Percentiles rank a stretch among this genome's conserved stretches.
phyloP scores from a whole-genome alignment of 2,888 invertebrate species.

The Morpho achilles region DNA sequence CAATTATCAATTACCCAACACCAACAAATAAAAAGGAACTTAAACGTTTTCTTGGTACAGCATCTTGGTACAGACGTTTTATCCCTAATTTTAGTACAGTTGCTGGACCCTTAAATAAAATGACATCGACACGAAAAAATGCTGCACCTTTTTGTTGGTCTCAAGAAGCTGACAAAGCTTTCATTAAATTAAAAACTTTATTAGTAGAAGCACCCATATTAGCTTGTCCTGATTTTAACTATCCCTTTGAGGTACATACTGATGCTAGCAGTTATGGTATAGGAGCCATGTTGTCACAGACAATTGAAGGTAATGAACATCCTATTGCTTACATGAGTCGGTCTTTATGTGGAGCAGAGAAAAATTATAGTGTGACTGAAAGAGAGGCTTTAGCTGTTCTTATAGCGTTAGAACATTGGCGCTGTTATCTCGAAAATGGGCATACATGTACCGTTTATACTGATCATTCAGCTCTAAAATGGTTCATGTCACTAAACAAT shows the following conservation, averaged over 20 bases:
- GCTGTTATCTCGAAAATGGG: slow-evolving; percentile 33
- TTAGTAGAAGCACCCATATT: slow-evolving; percentile 20
- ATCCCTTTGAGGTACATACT: slow-evolving; percentile 15
- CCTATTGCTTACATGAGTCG: slow-evolving; percentile 25
- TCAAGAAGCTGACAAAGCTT: slow-evolving; percentile 19
- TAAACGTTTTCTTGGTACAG: slow-evolving; percentile 30
- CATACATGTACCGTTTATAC: slow-evolving; percentile 28
- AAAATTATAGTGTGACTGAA: slow-evolving; percentile 30
- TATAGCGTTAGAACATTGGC: slow-evolving; percentile 33
- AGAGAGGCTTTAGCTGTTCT: slow-evolving; percentile 34
- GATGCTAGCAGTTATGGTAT: slow-evolving; percentile 15
- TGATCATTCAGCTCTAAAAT: slow-evolving; percentile 31
- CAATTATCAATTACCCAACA: slow-evolving; percentile 29
- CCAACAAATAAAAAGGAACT: slow-evolving; percentile 31
- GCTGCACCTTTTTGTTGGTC: slow-evolving; percentile 4
- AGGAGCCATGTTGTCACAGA: slow-evolving; percentile 21
- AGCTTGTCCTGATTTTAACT: slow-evolving; percentile 20
- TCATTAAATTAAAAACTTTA: slow-evolving; percentile 19
- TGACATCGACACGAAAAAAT: slow-evolving; percentile 27
- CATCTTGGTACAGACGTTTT: slow-evolving; percentile 32
- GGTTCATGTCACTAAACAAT: slow-evolving; percentile 28
- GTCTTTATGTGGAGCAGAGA: slow-evolving; percentile 26
- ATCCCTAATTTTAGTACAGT: slow-evolving; percentile 23
- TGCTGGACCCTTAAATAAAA: slow-evolving; percentile 29
- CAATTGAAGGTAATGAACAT: slow-evolving; percentile 10